Conservation (phyloP, 2,113 vertebrate species). For the Hemichromis elongatus region DNA sequence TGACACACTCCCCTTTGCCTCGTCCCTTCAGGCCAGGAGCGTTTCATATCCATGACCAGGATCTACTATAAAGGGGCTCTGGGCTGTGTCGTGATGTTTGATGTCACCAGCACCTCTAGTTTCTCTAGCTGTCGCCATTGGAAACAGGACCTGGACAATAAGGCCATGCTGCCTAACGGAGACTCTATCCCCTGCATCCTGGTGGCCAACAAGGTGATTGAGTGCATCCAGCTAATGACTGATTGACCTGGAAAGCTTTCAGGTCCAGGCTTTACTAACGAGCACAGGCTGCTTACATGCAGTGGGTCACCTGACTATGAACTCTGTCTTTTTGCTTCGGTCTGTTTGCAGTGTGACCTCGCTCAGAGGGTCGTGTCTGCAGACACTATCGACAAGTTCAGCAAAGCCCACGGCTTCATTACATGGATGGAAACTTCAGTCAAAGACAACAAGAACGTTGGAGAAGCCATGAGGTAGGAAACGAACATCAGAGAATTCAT, state of each 20-base stretch:
- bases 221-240: not conserved
- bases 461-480: conserved; percentile 80
- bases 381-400: conserved; percentile 81
- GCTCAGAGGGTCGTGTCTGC: conserved; percentile 76
- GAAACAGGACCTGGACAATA: conserved; percentile 87
- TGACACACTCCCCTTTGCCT: not conserved
- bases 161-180: conserved; percentile 72
- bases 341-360: conserved; percentile 77
- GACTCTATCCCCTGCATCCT: conserved; percentile 80
- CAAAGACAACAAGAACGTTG: conserved; percentile 87
- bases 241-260: not conserved
- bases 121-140: conserved; percentile 82
- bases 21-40: conserved; percentile 78
- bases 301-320: not conserved
- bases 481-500: not conserved
- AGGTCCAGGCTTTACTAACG: not conserved
- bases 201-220: conserved; percentile 84
- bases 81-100: conserved; percentile 84
- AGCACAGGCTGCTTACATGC: not conserved
- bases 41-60: conserved; percentile 88
- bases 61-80: conserved; percentile 83
- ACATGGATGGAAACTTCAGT: conserved; percentile 87
- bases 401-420: conserved; percentile 81
- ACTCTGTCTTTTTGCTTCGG: not conserved
- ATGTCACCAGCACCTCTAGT: conserved; percentile 77